Base-by-base conservation (phyloP, 2,113 vertebrate genomes). In the Tympanuchus pallidicinctus region DNA sequence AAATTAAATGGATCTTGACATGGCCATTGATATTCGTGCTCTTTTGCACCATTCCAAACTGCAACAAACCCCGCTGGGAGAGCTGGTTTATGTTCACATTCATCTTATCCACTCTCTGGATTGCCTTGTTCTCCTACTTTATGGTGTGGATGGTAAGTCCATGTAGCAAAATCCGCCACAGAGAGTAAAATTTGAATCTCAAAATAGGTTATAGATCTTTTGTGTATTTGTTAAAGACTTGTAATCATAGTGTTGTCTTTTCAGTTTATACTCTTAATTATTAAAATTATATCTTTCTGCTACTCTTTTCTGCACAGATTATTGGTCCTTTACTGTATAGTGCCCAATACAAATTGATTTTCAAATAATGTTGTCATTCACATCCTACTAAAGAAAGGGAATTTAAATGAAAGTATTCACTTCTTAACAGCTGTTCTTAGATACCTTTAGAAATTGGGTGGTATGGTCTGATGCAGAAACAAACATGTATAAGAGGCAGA, bases 141-240 rank as follows among this genome's bases (percentile, higher is more conserved):
- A 99, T 99, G 99, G 99, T 99, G 95, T 99, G 99, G 99, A 98
- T 99, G 99, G 99, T 99, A 97, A 97, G 99, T 96, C 32, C 6
- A 1, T 3, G 14, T 48, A 77, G 42, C 27, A 88, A 42, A 54
- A 42, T 17, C 48, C 76, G 6, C n/a, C 2, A 3, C 48, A 25
- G 40, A 40, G 54, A 28, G 22, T 40, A 36, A 91, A 88, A 78
- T 12, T 8, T 56, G 14, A 5, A 10, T 69, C 22, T 89, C 56
- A 42, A 60, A 48, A 57, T 7, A 34, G 32, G 8, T 72, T 8
- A 47, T n/a, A 81, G 42, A n/a, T 57, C 19, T 48, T 40, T 24
- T n/a, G 20, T 89, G 60, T 63, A 13, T 79, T 71, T 81, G 6
- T 88, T 73, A 45, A 76, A 85, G 22, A 8, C 18, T 22, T 21